Base-by-base conservation (phyloP, 2,113 vertebrate species). In the Oriolus oriolus region DNA sequence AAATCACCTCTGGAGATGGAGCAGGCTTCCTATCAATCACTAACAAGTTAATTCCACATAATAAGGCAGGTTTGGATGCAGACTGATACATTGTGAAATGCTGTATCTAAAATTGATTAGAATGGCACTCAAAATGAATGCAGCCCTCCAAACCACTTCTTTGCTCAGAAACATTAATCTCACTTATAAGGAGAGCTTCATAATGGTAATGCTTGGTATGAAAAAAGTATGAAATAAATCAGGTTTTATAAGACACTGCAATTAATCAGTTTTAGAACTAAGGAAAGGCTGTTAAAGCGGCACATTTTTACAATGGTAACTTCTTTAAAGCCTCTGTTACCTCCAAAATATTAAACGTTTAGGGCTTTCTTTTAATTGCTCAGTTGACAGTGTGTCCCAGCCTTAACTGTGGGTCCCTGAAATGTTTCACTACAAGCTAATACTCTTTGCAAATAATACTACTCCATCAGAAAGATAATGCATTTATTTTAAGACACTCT, bases 191-290 rank as follows among this genome's bases (percentile, higher is more conserved):
- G 92, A 97, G 95, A 97, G 96, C 94, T 98, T 98, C 97, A 98
- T 98, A 98, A 98, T 95, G 95, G 96, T 98, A 98, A 98, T 98
- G 98, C 97, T 96, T 94, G 89, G 95, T 98, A 98, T 96, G 97
- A 98, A 98, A 97, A 98, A 98, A 97, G 89, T 94, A 98, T 96
- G 95, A 98, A 98, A 98, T 98, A 98, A 98, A 98, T 98, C 98
- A 98, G 96, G 84, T 98, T 98, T 98, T 98, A 98, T 96, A 98
- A 98, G 97, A 97, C 97, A 98, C 60, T 92, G 93, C 94, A 97
- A 98, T 98, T 98, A 97, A 98, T 98, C 98, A 98, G 97, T 89
- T 98, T 97, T 95, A 93, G 95, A 97, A 96, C 71, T 83, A 87
- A 90, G 77, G 81, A 91, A 80, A 86, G 80, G 89, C 80, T 90